These are phyloP conservation scores for Neoscelio sp. DNA, from an alignment of 2,888 invertebrate genomes.

Conservation along the genomic window DNA sequence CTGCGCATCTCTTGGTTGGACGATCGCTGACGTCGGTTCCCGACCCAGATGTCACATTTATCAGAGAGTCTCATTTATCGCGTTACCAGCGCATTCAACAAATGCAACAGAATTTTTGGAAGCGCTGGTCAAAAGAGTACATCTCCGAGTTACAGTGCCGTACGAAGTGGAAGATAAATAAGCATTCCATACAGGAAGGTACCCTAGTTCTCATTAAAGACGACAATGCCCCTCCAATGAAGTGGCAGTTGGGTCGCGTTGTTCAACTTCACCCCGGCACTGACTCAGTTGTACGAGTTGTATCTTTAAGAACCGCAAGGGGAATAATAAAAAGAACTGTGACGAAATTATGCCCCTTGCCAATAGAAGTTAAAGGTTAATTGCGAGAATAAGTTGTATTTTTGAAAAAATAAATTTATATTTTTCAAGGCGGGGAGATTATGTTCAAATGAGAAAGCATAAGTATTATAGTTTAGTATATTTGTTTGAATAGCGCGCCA, in stretches of 20 bases:
- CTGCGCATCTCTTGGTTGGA: constrained; percentile 75
- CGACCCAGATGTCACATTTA: constrained; percentile 67
- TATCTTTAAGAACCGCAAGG: constrained; percentile 1
- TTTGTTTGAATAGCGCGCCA: too few species aligned
- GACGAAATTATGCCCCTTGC: constrained; percentile 15
- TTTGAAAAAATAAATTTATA: constrained; percentile 22
- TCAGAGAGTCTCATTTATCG: constrained; percentile 33
- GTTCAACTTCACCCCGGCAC: constrained; percentile 18
- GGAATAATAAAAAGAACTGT: constrained; percentile 17
- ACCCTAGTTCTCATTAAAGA: constrained; percentile 24
- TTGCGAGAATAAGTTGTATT: too few species aligned
- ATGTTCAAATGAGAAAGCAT: too few species aligned
- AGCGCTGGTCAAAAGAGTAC: constrained; percentile 40
- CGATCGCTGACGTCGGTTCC: constrained; percentile 68
- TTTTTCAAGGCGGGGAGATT: constrained; percentile 22
- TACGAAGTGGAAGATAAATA: constrained; percentile 52
- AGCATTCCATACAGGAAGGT: neutral
- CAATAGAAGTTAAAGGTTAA: constrained; percentile 13
- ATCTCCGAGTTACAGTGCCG: constrained; percentile 62
- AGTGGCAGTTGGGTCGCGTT: constrained; percentile 16
- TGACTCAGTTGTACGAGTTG: constrained; percentile 19
- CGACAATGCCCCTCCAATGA: constrained; percentile 15
- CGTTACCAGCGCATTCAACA: constrained; percentile 61
- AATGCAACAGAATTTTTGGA: constrained; percentile 30
- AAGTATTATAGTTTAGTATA: too few species aligned